phyloP scores from a whole-genome alignment of 1,140 invertebrate species.

The Megathymus violae region DNA sequence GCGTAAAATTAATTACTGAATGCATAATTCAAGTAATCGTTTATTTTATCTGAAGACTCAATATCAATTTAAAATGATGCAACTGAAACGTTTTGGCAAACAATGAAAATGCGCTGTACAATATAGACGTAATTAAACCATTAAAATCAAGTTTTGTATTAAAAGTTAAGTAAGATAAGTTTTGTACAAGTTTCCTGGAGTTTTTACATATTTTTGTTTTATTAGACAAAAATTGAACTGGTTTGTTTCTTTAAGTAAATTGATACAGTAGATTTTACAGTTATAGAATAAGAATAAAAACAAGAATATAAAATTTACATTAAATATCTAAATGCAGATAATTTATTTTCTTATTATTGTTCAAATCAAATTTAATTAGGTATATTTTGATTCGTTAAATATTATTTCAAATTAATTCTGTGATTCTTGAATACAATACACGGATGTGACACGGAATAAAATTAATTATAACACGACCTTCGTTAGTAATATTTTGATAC shows the following conservation, averaged over 20 bases:
- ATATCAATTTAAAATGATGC: conserved; percentile 73
- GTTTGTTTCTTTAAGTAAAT: too few relatives aligned
- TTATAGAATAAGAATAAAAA: too few relatives aligned
- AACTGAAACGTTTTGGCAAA: conserved; percentile 62
- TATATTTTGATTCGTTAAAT: too few relatives aligned
- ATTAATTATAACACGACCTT: too few relatives aligned
- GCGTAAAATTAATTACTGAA: conserved; percentile 59
- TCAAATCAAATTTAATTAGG: too few relatives aligned
- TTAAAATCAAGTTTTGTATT: conserved; percentile 64
- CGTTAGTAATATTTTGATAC: background rate
- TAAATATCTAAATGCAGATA: too few relatives aligned
- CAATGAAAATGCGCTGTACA: conserved; percentile 57
- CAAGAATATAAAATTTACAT: too few relatives aligned
- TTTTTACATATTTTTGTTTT: conserved; percentile 26
- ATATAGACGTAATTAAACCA: conserved; percentile 63
- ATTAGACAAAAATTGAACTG: conserved; percentile 5
- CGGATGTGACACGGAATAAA: too few relatives aligned
- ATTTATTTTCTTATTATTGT: too few relatives aligned
- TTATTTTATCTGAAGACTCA: conserved; percentile 64
- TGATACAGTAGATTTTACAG: too few relatives aligned
- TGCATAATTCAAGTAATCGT: conserved; percentile 58
- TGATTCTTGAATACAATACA: too few relatives aligned
- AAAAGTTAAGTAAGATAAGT: conserved; percentile 59
- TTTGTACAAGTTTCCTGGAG: conserved; percentile 12
- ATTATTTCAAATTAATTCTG: too few relatives aligned